Base-by-base conservation (phyloP, 2,113 vertebrate species). In the Ailuropoda melanoleuca region DNA sequence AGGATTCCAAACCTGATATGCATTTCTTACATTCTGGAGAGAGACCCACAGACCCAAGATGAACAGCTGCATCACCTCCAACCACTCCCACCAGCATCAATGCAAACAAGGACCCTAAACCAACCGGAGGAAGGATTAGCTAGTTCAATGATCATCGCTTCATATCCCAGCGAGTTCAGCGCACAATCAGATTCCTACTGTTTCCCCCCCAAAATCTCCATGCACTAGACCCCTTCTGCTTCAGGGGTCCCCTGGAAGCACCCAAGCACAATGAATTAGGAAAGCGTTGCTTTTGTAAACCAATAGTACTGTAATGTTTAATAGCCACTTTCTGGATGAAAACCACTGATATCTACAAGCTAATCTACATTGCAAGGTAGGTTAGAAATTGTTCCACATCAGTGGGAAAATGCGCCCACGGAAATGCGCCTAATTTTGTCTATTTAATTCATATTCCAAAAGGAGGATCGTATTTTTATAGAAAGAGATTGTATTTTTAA, bases 401-500 rank as follows among this genome's bases (percentile, higher is more conserved):
- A 7, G 5, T 48, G 37, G 56, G 12, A 90, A 92, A 91, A 74
- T 39, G 29, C 0, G 8, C 21, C 70, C 24, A 72, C 39, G 37
- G 56, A 62, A 43, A 43, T 43, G 43, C 43, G 43, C 43, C 21
- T 48, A 85, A 96, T 77, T 56, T 85, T 74, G 29, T 24, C 56
- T 34, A 64, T 97, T 84, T 74, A 34, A 70, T 34, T 89, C 46
- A 53, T 83, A 68, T 1, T 50, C 70, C 26, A 74, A 72, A 56
- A 43, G 23, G 62, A 66, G 68, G 43, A 31, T 18, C 50, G 1
- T 56, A 13, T 88, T 95, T 95, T 95, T 80, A 43, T 58, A 94
- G 23, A 83, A 58, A 92, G 56, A 95, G 66, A 24, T 29, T 86
- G 72, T 29, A 39, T 53, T 88, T n/a, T 17, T 74, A 96, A 75